Conservation (phyloP, 2,888 invertebrate species). For the Elgonia sp. region DNA sequence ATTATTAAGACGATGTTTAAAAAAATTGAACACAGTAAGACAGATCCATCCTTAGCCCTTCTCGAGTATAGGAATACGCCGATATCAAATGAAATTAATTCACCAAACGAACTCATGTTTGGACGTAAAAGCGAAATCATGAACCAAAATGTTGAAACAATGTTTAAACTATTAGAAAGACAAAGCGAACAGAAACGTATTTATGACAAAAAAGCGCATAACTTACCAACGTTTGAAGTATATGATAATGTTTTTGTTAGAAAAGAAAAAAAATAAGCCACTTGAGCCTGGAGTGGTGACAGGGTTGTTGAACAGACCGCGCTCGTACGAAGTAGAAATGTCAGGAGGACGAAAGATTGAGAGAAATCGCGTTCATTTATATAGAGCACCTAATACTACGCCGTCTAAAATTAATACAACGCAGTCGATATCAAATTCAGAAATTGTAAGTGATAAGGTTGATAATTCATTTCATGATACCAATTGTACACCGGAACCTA, state of each 20-base stretch:
- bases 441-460: too few species aligned
- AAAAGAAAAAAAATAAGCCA: constrained; percentile 9
- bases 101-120: constrained; percentile 74
- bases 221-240: neutral
- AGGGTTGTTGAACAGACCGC: neutral
- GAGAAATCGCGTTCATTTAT: neutral
- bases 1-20: constrained; percentile 24
- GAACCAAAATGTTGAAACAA: neutral
- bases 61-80: constrained; percentile 77
- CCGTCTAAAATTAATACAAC: too few species aligned
- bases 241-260: neutral
- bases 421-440: too few species aligned
- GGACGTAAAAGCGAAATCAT: constrained; percentile 27
- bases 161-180: neutral
- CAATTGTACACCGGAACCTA: too few species aligned
- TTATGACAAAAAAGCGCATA: neutral
- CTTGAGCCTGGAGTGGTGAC: neutral
- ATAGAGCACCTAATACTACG: neutral
- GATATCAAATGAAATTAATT: constrained; percentile 59
- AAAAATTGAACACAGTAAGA: constrained; percentile 62
- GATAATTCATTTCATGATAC: too few species aligned
- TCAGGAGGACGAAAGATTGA: neutral
- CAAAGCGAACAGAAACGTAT: neutral
- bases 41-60: constrained; percentile 65
- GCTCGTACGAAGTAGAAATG: neutral